Conservation (phyloP, 2,888 invertebrate species). For the Caradrina clavipalpis region DNA sequence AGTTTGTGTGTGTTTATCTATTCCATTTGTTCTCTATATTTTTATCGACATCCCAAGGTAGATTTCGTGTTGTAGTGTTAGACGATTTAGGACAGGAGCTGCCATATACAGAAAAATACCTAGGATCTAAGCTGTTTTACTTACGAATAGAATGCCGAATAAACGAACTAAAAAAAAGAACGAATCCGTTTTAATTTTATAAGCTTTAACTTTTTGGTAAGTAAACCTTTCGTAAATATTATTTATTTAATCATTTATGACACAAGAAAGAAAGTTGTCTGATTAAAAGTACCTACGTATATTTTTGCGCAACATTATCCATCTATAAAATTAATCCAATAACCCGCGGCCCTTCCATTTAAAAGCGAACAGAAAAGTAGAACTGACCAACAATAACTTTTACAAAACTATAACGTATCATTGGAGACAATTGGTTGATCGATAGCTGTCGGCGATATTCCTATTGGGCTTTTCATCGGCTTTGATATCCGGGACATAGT, state of each 20-base stretch:
- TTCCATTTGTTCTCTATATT: conserved; percentile 16
- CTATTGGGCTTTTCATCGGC: conserved; percentile 77
- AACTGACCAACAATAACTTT: conserved; percentile 37
- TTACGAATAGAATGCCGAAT: not conserved
- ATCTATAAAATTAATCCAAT: not conserved
- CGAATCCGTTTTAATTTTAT: too few species aligned
- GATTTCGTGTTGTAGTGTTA: not conserved
- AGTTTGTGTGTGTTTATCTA: conserved; percentile 14
- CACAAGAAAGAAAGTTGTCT: not conserved
- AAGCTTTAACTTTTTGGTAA: not conserved
- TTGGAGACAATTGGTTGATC: conserved; percentile 72
- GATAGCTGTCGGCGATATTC: conserved; percentile 78
- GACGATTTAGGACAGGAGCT: not conserved
- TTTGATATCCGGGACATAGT: conserved; percentile 79
- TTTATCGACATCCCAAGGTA: not conserved
- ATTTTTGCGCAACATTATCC: not conserved
- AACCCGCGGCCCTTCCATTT: not conserved
- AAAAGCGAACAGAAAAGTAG: conserved; percentile 12
- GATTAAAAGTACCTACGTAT: not conserved
- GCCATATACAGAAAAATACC: not conserved
- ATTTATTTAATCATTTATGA: not conserved
- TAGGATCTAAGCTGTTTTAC: not conserved
- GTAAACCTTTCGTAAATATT: not conserved
- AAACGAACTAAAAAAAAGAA: not conserved
- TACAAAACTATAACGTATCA: conserved; percentile 69